A percentile compares a stretch with the other conserved stretches of the same genome.
Conservation (phyloP, 1,140 invertebrate genomes). For the Lutraria rhynchaena region DNA sequence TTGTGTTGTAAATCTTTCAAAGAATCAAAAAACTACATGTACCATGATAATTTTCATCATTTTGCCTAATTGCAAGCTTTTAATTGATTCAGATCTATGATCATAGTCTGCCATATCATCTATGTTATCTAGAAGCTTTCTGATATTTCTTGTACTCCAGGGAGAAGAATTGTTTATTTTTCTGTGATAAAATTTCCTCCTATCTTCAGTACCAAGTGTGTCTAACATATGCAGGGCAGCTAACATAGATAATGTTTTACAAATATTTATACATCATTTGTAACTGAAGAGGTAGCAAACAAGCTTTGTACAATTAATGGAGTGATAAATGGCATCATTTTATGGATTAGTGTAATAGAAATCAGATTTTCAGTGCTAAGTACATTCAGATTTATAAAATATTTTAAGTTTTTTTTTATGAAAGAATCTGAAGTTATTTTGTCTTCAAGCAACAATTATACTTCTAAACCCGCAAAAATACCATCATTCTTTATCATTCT, state of each 20-base stretch:
- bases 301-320: background rate
- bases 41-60: background rate
- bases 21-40: no score
- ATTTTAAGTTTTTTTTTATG: no score
- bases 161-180: slow-evolving; percentile 32
- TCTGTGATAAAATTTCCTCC: slow-evolving; percentile 33
- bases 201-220: slow-evolving; percentile 19
- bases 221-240: slow-evolving; percentile 8
- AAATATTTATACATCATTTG: slow-evolving; percentile 51
- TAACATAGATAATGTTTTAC: slow-evolving; percentile 27
- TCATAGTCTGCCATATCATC: slow-evolving; percentile 1
- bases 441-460: no score
- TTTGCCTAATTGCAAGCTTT: slow-evolving; percentile 47
- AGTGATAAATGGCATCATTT: slow-evolving; percentile 5
- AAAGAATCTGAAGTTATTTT: no score
- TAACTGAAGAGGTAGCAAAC: slow-evolving; percentile 25
- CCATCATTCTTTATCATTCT: no score
- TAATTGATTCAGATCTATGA: slow-evolving; percentile 49
- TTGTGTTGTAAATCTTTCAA: no score
- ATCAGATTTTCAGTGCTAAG: no score
- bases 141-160: background rate
- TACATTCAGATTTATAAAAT: no score
- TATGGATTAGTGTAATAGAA: no score
- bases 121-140: slow-evolving; percentile 29
- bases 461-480: no score